These are phyloP conservation scores for Sminthurinus signatus DNA, from an alignment of 1,140 invertebrate genomes.

Conservation along the genomic window DNA sequence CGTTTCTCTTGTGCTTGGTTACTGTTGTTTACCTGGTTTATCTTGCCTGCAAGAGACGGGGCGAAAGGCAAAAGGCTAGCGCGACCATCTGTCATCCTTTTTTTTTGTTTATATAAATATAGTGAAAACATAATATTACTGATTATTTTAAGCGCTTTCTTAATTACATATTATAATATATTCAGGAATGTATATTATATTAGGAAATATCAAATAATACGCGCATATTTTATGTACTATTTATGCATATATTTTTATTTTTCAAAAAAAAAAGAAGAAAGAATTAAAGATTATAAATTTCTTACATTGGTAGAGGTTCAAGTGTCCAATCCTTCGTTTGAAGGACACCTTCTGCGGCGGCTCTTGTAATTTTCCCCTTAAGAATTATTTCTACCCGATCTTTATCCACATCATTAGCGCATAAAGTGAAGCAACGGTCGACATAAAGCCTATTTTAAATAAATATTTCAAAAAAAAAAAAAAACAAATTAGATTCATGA, in stretches of 20 bases:
- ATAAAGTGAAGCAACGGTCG: slow-evolving; percentile 82
- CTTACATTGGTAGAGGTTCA: slow-evolving; percentile 69
- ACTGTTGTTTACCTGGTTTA: slow-evolving; percentile 36
- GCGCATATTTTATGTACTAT: too few species aligned
- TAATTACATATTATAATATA: too few species aligned
- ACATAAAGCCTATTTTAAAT: slow-evolving; percentile 63
- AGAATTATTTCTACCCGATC: slow-evolving; percentile 89
- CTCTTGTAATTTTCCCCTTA: slow-evolving; percentile 83
- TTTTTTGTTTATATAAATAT: too few species aligned
- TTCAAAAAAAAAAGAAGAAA: too few species aligned
- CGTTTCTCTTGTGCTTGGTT: slow-evolving; percentile 43
- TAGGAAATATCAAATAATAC: too few species aligned
- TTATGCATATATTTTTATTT: too few species aligned
- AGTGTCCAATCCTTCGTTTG: slow-evolving; percentile 86
- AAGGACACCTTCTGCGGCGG: slow-evolving; percentile 74
- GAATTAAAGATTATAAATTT: too few species aligned
- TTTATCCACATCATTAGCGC: slow-evolving; percentile 75
- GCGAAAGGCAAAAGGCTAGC: slow-evolving; percentile 34
- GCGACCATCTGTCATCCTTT: slow-evolving; percentile 19
- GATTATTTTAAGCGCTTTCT: too few species aligned
- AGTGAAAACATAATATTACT: too few species aligned
- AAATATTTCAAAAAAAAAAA: slow-evolving; percentile 7
- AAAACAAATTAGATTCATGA: background rate
- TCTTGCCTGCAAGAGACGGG: slow-evolving; percentile 31
- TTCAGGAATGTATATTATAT: too few species aligned